Conservation (phyloP, 1,140 invertebrate species). For the Nephila pilipes region DNA sequence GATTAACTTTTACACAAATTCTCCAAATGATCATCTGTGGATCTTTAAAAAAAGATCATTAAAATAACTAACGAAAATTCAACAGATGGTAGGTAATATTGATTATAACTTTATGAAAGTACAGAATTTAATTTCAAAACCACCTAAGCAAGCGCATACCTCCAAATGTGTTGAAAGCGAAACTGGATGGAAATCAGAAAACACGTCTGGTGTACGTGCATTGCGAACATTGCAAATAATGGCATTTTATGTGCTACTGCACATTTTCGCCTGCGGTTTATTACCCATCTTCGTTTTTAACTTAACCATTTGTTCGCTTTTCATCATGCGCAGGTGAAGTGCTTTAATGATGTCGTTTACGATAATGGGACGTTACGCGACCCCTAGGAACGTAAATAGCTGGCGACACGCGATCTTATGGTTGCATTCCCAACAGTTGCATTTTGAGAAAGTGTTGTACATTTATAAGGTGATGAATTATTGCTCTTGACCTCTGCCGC, state of each 20-base stretch:
- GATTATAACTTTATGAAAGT: background rate
- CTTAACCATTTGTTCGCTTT: constrained; percentile 20
- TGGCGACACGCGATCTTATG: background rate
- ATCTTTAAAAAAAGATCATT: no score
- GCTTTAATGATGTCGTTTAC: constrained; percentile 22
- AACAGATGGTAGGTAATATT: no score
- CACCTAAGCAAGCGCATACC: background rate
- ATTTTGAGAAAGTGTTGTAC: background rate
- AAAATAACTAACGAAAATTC: no score
- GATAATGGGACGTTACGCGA: constrained; percentile 12
- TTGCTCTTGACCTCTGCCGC: background rate
- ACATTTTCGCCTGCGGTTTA: background rate
- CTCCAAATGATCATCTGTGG: no score
- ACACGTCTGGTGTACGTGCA: background rate
- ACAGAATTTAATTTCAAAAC: background rate
- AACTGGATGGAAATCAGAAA: background rate
- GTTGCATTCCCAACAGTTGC: background rate
- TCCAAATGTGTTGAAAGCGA: background rate
- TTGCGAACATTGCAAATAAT: background rate
- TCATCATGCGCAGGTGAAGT: constrained; percentile 2
- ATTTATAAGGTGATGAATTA: constrained; percentile 4
- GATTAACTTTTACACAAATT: no score
- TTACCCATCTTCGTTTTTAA: constrained; percentile 33
- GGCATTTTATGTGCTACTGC: constrained; percentile 22
- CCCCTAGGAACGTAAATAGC: constrained; percentile 8